Base-by-base conservation (phyloP, 2,113 vertebrate genomes). In the Limanda limanda region DNA sequence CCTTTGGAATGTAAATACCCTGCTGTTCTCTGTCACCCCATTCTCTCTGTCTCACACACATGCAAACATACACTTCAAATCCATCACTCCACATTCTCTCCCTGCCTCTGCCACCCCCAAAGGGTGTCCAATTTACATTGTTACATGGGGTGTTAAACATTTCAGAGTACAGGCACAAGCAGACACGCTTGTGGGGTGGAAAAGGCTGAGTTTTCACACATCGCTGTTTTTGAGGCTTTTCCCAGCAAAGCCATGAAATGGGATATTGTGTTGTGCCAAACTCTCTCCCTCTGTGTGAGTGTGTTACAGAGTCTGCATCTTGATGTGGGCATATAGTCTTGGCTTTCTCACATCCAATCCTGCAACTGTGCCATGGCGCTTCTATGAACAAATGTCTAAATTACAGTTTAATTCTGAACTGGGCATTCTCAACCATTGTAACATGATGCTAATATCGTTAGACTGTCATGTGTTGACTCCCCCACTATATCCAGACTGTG, bases 211-310 rank as follows among this genome's bases (percentile, higher is more conserved):
- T 74, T 84, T 90, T 86, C 83, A 87, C 79, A 63, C 83, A 68
- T 8, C 61, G n/a, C 74, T 76, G 65, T 81, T 87, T 75, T 68
- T 71, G 52, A 67, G 23, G 40, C 69, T 56, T 75, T 83, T 84
- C 81, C 64, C 70, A 81, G 85, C 79, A 56, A 81, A 56, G 52
- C 86, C 85, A 81, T 88, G 78, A 90, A 87, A 88, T 86, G 63
- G 69, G 82, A 90, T 88, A 55, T 71, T 71, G 67, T 78, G 74
- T 75, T n/a, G 60, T 86, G 86, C 74, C 81, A 90, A 86, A 80
- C 61, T 67, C 27, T 15, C 4, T 27, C 40, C 58, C 1, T 57
- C 17, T 62, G 42, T 61, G 31, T 15, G 51, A 17, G 56, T 71
- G 40, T 75, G 42, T 59, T 51, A 51, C 61, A 68, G 52, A 57